Evolutionary conservation across 2,113 vertebrate genomes (phyloP).

Genomic region (Tychaedon coryphoeus): DNA sequence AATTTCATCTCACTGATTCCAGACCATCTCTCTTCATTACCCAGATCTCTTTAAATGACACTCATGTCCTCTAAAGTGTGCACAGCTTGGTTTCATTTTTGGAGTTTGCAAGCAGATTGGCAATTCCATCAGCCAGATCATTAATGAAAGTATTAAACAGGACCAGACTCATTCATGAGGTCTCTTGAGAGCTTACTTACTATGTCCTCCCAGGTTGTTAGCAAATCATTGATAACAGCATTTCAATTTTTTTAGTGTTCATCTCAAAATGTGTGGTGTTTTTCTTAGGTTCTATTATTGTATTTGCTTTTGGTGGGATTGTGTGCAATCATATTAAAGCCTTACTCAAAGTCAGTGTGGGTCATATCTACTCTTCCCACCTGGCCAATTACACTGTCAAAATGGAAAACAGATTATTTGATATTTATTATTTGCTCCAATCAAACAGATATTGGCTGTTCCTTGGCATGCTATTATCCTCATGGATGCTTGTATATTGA

Average conservation of each 20-base stretch:
- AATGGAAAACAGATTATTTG: slow-evolving; percentile 36
- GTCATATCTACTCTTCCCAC: neutral
- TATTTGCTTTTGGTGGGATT: neutral
- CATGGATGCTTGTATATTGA: neutral
- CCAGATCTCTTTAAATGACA: slow-evolving; percentile 1
- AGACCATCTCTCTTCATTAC: slow-evolving; percentile 20
- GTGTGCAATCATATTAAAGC: neutral
- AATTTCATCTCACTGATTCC: slow-evolving; percentile 18
- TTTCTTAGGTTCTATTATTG: neutral
- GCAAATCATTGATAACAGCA: neutral
- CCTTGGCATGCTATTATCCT: neutral
- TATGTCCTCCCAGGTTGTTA: neutral
- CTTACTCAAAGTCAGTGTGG: neutral
- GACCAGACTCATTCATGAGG: neutral
- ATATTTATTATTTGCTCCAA: slow-evolving; percentile 35
- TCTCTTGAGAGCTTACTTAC: neutral
- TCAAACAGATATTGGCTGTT: slow-evolving; percentile 7
- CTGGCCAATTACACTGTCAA: slow-evolving; percentile 31
- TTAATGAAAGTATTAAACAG: slow-evolving; percentile 9
- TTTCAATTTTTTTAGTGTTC: neutral
- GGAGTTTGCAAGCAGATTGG: neutral
- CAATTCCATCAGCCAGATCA: neutral
- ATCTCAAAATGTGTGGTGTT: neutral
- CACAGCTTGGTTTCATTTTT: neutral
- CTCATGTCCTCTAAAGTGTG: neutral